Percentiles rank a stretch among this genome's conserved stretches.
phyloP scores from a whole-genome alignment of 2,797 vertebrate species.

The Perodicticus potto region DNA sequence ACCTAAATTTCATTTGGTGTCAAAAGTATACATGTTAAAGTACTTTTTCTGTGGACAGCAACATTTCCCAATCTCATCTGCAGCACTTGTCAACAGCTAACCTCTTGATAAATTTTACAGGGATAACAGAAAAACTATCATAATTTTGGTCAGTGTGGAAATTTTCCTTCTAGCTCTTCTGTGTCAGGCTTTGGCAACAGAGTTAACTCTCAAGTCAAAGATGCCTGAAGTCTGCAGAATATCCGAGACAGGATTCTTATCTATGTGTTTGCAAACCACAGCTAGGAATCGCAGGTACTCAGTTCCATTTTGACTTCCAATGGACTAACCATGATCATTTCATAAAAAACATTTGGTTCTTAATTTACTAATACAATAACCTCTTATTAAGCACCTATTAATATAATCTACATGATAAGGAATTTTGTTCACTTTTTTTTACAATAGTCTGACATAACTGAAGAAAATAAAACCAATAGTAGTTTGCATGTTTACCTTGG shows the following conservation, averaged over 20 bases:
- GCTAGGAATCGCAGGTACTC: background rate
- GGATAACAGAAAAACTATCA: slow-evolving; percentile 24
- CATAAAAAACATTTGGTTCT: slow-evolving; percentile 41
- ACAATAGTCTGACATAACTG: background rate
- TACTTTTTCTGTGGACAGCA: slow-evolving; percentile 62
- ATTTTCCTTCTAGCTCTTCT: background rate
- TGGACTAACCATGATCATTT: slow-evolving; percentile 8
- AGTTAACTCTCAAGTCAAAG: background rate
- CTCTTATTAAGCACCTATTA: background rate
- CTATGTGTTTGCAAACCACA: background rate
- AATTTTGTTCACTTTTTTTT: slow-evolving; percentile 43
- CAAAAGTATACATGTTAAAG: slow-evolving; percentile 70
- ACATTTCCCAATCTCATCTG: slow-evolving; percentile 22
- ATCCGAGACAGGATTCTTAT: background rate
- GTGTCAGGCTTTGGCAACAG: background rate
- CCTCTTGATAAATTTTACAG: slow-evolving; percentile 44
- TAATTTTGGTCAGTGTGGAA: slow-evolving; percentile 36
- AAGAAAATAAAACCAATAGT: slow-evolving; percentile 49
- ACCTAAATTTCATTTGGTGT: slow-evolving; percentile 66
- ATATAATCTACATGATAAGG: background rate
- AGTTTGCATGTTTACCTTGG: background rate
- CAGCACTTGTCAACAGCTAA: background rate
- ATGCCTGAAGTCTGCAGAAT: background rate
- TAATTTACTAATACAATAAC: slow-evolving; percentile 39
- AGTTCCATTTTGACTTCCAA: slow-evolving; percentile 26